phyloP scores from a whole-genome alignment of 2,888 invertebrate species.

The Chrysopilus asiliformis region DNA sequence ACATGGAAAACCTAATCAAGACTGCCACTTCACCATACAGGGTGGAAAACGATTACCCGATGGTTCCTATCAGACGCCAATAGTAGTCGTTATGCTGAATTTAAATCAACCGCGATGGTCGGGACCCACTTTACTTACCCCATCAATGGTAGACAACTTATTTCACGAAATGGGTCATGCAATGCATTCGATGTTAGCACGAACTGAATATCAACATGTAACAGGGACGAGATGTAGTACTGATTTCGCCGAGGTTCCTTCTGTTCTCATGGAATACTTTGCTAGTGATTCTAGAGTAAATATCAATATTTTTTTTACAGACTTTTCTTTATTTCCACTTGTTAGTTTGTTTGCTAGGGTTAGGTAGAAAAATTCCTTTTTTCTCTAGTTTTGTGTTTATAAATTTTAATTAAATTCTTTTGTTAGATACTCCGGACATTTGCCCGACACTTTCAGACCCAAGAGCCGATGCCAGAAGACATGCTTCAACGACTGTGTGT shows the following conservation, averaged over 20 bases:
- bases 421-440: conserved; percentile 66
- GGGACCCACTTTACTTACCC: conserved; percentile 66
- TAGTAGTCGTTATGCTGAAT: conserved; percentile 87
- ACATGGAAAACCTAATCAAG: conserved; percentile 85
- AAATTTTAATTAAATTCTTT: conserved; percentile 5
- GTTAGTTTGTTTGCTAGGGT: neutral
- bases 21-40: conserved; percentile 97
- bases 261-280: conserved; percentile 98
- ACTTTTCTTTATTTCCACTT: too few species aligned
- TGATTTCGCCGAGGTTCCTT: conserved; percentile 98
- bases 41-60: conserved; percentile 72
- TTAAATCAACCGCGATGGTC: conserved; percentile 62
- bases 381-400: too few species aligned
- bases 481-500: conserved; percentile 69
- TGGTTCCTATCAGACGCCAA: conserved; percentile 77
- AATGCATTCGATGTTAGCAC: conserved; percentile 94
- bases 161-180: conserved; percentile 99
- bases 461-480: conserved; percentile 65
- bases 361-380: too few species aligned
- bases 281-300: conserved; percentile 68
- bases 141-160: conserved; percentile 83
- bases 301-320: too few species aligned
- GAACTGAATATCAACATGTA: conserved; percentile 92
- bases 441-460: conserved; percentile 83
- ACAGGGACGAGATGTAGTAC: conserved; percentile 94